phyloP scores from a whole-genome alignment of 92 coral and sea anemone genomes.

The Epizoanthus stellaris region DNA sequence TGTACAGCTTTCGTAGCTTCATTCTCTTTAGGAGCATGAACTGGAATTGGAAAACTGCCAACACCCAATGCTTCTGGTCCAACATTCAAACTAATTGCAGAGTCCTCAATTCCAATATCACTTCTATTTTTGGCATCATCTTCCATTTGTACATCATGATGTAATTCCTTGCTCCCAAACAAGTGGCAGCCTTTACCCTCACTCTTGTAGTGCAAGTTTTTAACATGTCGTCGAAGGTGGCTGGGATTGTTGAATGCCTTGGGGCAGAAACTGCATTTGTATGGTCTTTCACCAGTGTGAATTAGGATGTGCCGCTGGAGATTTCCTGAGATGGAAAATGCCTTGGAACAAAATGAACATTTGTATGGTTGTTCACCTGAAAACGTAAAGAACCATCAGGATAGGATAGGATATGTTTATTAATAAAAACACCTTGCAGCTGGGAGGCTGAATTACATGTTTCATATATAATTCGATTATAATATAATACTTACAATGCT shows the following conservation, averaged over 20 bases:
- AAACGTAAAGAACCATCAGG: background rate
- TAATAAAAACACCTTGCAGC: background rate
- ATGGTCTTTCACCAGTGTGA: constrained; percentile 98
- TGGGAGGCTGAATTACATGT: background rate
- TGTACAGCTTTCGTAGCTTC: background rate
- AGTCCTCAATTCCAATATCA: background rate
- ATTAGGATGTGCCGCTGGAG: constrained; percentile 93
- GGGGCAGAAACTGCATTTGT: constrained; percentile 89
- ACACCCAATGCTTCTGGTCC: background rate
- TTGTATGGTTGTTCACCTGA: constrained; percentile 95
- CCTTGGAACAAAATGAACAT: constrained; percentile 88
- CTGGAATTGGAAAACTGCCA: background rate
- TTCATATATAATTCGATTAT: too few relatives aligned
- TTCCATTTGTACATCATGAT: constrained; percentile 10
- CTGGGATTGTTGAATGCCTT: constrained; percentile 98
- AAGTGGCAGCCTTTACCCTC: constrained; percentile 44
- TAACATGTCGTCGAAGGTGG: constrained; percentile 92
- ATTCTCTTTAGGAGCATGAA: background rate
- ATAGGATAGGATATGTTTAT: background rate
- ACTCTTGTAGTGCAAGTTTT: constrained; percentile 90
- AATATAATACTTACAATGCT: too few relatives aligned
- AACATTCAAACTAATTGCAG: background rate
- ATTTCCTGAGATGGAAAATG: constrained; percentile 98
- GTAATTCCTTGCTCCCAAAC: constrained; percentile 24
- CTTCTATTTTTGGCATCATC: background rate